A percentile compares a stretch with the other conserved stretches of the same genome.
Evolutionary conservation across 2,113 vertebrate species (phyloP).

Genomic region (Tichodroma muraria): DNA sequence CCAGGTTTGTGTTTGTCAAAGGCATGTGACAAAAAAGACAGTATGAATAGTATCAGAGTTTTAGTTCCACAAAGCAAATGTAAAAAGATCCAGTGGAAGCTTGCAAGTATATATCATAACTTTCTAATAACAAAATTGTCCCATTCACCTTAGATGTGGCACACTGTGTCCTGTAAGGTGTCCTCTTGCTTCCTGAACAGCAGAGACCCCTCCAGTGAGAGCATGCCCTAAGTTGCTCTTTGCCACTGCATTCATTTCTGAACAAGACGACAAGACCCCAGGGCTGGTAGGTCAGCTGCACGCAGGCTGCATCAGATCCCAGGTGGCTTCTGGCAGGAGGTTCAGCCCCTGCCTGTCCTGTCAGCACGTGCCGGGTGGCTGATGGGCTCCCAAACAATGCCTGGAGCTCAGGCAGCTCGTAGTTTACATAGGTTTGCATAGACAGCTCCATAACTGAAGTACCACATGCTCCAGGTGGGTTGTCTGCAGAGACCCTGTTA

Average conservation of each 20-base stretch:
- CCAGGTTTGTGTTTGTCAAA: background rate
- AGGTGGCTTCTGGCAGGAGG: background rate
- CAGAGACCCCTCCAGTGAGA: background rate
- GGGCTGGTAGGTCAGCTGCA: background rate
- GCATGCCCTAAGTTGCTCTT: background rate
- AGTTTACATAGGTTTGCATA: background rate
- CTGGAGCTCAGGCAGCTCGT: background rate
- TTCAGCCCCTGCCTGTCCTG: background rate
- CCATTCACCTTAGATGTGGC: background rate
- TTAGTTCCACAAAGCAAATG: background rate
- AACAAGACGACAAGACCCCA: background rate
- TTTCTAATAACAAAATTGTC: slow-evolving; percentile 17
- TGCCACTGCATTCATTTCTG: background rate
- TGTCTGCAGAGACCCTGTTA: background rate
- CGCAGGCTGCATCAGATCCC: background rate
- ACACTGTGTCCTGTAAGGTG: background rate
- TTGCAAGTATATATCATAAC: background rate
- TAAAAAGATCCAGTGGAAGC: background rate
- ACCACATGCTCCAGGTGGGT: background rate
- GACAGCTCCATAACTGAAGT: background rate
- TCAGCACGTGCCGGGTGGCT: rapidly evolving
- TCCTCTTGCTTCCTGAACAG: background rate
- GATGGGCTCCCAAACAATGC: background rate
- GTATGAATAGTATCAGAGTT: background rate
- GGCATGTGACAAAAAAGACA: background rate